Evolutionary conservation across 2,113 vertebrate species (phyloP), one percentile per base, ranked within the genome.

Genomic region (Microcebus jonahi): DNA sequence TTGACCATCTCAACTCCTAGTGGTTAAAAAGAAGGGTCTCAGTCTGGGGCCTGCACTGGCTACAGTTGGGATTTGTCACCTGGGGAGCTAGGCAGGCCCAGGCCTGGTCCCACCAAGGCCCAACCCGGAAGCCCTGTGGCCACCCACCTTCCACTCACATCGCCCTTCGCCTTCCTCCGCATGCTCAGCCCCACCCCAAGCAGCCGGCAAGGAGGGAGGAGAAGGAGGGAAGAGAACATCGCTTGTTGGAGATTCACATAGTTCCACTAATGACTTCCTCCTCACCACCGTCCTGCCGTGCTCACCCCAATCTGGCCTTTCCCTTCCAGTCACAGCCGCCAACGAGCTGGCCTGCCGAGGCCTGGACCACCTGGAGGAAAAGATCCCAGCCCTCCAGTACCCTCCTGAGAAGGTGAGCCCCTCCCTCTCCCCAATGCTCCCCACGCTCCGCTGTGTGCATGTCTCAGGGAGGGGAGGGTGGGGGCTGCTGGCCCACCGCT

Each of bases 301-400:
- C 42, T 86, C 31, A 61, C 59, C 36, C 21, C 59, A 89, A 70
- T 18, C 8, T 0, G 45, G 67, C 76, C 76, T 14, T 95, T 76
- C 80, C 27, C 93, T 97, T 88, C 59, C 95, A 99, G 99, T 99
- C 14, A 84, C 95, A 90, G 98, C 98, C 80, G 99, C 98, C 80
- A 99, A 99, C 8, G 91, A 94, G 45, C 80, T 99, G 97, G 99
- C 99, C 36, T 99, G 99, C 95, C 97, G 98, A 45, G 99, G 99
- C 88, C 96, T 99, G 97, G 99, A 99, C 93, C 98, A 97, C 73
- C 96, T 99, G 42, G 99, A 99, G 93, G 98, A 99, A 90, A 99
- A 98, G 97, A 98, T 99, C 94, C 99, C 99, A 3, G 99, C 98
- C 3, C 98, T 99, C 18, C 98, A 99, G 73, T 98, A 98, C 90